A percentile compares a stretch with the other conserved stretches of the same genome.
Evolutionary conservation across 2,888 invertebrate genomes (phyloP).

Genomic region (Meliscaeva auricollis): DNA sequence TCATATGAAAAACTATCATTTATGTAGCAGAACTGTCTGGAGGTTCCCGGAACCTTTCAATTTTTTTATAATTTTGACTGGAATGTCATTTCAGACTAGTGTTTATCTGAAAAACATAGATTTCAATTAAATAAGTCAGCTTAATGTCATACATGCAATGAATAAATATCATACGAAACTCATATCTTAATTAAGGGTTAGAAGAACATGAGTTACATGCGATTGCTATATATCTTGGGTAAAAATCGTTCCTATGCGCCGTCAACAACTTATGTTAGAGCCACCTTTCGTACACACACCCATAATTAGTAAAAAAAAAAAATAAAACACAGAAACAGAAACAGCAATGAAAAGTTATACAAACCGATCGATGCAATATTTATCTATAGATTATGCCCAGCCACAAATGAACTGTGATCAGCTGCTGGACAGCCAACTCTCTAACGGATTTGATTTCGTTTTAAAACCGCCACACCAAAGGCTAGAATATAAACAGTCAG

Average conservation of each 20-base stretch:
- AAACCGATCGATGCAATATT: slow-evolving; percentile 39
- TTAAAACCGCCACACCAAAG: slow-evolving; percentile 40
- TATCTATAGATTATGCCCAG: not conserved
- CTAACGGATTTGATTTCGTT: slow-evolving; percentile 70
- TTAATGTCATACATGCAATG: too few relatives aligned
- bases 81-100: too few relatives aligned
- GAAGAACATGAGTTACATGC: slow-evolving; percentile 41
- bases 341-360: slow-evolving; percentile 21
- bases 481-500: slow-evolving; percentile 10
- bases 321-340: not conserved
- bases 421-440: slow-evolving; percentile 63
- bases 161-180: too few relatives aligned
- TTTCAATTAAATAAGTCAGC: too few relatives aligned
- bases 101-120: too few relatives aligned
- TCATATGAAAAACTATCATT: too few relatives aligned
- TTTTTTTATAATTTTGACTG: too few relatives aligned
- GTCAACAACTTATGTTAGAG: not conserved
- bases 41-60: too few relatives aligned
- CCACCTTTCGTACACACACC: slow-evolving; percentile 28
- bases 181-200: not conserved
- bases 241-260: slow-evolving; percentile 55
- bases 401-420: slow-evolving; percentile 48
- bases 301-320: slow-evolving; percentile 26
- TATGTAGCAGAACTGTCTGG: too few relatives aligned
- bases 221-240: slow-evolving; percentile 50